Conservation (phyloP, 2,797 vertebrate genomes). For the Coracias cyanogaster region DNA sequence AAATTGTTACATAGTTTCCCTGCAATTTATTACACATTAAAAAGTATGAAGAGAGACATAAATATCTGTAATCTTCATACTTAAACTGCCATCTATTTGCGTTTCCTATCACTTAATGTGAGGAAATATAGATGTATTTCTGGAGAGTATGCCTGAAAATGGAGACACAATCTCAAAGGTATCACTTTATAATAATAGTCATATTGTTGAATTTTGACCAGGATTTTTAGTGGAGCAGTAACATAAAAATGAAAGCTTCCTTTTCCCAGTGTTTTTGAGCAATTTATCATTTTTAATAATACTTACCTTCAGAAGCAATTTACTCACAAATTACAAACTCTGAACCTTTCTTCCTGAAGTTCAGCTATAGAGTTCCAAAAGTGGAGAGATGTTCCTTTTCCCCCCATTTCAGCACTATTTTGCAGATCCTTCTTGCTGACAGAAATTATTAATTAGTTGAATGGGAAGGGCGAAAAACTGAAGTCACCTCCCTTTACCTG, state of each 20-base stretch:
- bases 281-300: background rate
- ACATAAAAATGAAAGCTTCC: background rate
- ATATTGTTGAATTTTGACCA: background rate
- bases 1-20: rapidly evolving
- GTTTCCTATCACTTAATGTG: constrained; percentile 2
- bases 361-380: background rate
- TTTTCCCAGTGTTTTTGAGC: background rate
- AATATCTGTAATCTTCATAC: background rate
- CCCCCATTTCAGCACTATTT: rapidly evolving
- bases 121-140: constrained; percentile 9
- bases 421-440: background rate
- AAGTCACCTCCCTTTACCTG: background rate
- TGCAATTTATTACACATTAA: background rate
- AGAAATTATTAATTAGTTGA: background rate
- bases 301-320: background rate
- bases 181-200: background rate
- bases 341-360: background rate
- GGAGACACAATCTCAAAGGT: background rate
- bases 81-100: background rate
- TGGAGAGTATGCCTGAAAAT: background rate
- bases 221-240: background rate
- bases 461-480: background rate
- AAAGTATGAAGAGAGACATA: background rate
- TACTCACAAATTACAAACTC: background rate
- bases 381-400: background rate